Evolutionary conservation across 2,888 invertebrate genomes (phyloP), one percentile per base, ranked within the genome.

Genomic region (Drosophila algonquin): DNA sequence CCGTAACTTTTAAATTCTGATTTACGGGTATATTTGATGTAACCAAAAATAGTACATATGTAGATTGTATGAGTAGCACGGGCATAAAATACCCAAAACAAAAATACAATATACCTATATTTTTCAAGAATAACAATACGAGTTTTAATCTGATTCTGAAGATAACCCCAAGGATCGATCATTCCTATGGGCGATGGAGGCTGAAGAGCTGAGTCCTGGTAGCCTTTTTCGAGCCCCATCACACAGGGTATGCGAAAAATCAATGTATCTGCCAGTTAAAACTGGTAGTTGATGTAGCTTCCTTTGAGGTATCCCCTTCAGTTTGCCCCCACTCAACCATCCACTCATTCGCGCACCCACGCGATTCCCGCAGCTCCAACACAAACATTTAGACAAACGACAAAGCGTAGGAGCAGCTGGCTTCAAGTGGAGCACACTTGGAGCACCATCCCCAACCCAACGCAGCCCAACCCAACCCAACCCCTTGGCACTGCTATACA

Each of bases 351-450:
- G 40, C 62, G n/a, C 30, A 21, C 52, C 48, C 56, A 48, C 48
- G 27, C 24, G 50, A 68, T 56, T 69, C 59, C 68, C 69, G 57
- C 55, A 80, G 77, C 76, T 78, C 40, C 76, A 50, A 71, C 71
- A 72, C 82, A 78, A 82, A 73, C 80, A 82, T 85, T 82, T 76
- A 65, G 76, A 79, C 80, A 84, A 82, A 56, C 72, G 72, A 72
- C 63, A 73, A 65, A 72, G 72, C 71, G 55, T 55, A 72, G 71
- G 58, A 65, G 70, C 69, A 67, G 73, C 73, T 73, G 64, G 65
- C 61, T 65, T 65, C 65, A 63, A 72, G 73, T 68, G 72, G 58
- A 58, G 72, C 54, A 24, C 50, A 71, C 63, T 72, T 71, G 69
- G 47, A 45, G 53, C 62, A n/a, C 61, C 70, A 59, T n/a, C 56